These are phyloP conservation scores for Aphodius sticticus DNA, from an alignment of 2,888 invertebrate species.

Conservation along the genomic window DNA sequence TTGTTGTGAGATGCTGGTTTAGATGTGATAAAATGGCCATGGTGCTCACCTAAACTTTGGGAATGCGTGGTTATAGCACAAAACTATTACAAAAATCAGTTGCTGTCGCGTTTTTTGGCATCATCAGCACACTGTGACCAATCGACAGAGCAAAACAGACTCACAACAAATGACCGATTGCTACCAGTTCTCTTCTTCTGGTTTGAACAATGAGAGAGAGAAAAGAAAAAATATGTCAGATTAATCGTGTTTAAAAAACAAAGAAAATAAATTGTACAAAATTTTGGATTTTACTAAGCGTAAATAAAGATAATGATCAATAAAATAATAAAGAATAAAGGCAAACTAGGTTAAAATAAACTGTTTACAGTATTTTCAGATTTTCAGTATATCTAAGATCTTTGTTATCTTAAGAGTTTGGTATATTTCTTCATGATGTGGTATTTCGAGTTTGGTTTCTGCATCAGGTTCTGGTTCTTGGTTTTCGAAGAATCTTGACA, in stretches of 20 bases:
- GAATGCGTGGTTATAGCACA: constrained; percentile 35
- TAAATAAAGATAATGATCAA: constrained; percentile 21
- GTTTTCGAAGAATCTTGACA: too few species aligned
- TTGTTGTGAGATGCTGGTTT: not conserved
- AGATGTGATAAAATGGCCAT: constrained; percentile 25
- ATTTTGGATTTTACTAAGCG: constrained; percentile 19
- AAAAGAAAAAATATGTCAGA: constrained; percentile 40
- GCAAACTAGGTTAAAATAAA: too few species aligned
- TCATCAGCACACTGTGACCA: constrained; percentile 16
- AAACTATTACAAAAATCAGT: constrained; percentile 38
- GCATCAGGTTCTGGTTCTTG: too few species aligned
- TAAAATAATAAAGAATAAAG: constrained; percentile 14
- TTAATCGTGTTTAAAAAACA: constrained; percentile 25
- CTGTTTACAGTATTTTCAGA: too few species aligned
- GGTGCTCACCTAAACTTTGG: constrained; percentile 38
- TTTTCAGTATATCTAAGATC: too few species aligned
- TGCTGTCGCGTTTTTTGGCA: constrained; percentile 14
- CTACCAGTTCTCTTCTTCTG: constrained; percentile 60
- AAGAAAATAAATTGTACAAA: not conserved
- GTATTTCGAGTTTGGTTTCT: too few species aligned
- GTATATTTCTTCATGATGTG: too few species aligned
- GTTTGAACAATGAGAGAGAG: constrained; percentile 36
- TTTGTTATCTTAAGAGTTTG: too few species aligned
- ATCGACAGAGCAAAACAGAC: constrained; percentile 45
- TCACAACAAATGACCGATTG: constrained; percentile 58